Base-by-base conservation (phyloP, 1,140 invertebrate species). In the Apis dorsata region DNA sequence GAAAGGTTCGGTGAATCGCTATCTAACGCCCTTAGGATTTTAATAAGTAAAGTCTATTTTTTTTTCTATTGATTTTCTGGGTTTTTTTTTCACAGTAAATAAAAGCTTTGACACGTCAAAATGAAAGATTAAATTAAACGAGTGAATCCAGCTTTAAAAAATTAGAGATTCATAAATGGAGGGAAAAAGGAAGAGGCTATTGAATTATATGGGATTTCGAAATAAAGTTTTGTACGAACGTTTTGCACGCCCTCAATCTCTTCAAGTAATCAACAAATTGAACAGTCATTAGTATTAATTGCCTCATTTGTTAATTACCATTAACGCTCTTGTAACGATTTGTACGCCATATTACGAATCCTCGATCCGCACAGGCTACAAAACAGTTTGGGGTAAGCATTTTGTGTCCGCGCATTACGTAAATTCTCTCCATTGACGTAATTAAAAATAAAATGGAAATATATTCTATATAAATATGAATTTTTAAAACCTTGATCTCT, bases 211-310 rank as follows among this genome's bases (percentile, higher is more conserved):
- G 34, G 34, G 34, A 44, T 44, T 44, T 44, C 34, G 34, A 44
- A 44, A 44, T 44, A 44, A 44, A 44, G 34, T 44, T 44, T 44
- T 2, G 12, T 24, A 24, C 12, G 7, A 3, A 69, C 1, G 21
- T 15, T 0, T 12, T 9, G 44, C 12, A 21, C n/a, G 68, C 13
- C 19, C 1, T 70, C 51, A 53, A 70, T 53, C 68, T 24, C 1
- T 51, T 70, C 49, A 24, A 70, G 49, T 70, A 44, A 70, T 70
- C 49, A 17, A 70, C 68, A 70, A 70, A 70, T 70, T 53, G 68
- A 24, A 70, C n/a, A 24, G 68, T 24, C 68, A 53, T 70, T 70
- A 70, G 49, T 21, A 70, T 53, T 70, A n/a, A 70, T 70, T 53
- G 68, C 68, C 68, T 51, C 68, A 24, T 70, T 70, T 53, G 49